Conservation (phyloP, 2,888 invertebrate genomes). For the Papilio demoleus region DNA sequence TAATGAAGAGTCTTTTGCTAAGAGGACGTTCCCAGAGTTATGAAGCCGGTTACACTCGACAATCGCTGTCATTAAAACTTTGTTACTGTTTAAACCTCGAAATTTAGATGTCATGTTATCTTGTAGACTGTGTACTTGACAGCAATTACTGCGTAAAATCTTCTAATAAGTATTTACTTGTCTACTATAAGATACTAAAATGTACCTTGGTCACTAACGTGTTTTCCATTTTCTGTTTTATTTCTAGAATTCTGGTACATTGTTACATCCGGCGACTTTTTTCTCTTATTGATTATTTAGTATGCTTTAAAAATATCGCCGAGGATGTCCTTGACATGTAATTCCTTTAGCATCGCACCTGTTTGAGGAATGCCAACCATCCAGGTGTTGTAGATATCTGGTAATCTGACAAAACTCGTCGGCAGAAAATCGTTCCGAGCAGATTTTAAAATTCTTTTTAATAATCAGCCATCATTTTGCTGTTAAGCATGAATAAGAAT, state of each 20-base stretch:
- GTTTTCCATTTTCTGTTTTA: too few species aligned
- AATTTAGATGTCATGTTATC: conserved; percentile 24
- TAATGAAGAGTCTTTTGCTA: conserved; percentile 75
- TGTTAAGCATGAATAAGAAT: neutral
- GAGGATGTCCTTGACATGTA: too few species aligned
- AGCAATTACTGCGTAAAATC: conserved; percentile 12
- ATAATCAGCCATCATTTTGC: too few species aligned
- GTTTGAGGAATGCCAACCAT: too few species aligned
- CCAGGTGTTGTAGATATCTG: too few species aligned
- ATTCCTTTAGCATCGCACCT: too few species aligned
- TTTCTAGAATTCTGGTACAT: neutral
- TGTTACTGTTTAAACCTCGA: conserved; percentile 17
- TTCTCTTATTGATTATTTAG: neutral
- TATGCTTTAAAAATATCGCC: neutral
- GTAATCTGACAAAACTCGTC: too few species aligned
- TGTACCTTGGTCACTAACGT: neutral
- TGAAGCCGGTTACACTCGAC: conserved; percentile 51
- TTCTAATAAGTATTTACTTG: neutral
- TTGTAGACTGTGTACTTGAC: conserved; percentile 8
- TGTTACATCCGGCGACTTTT: neutral
- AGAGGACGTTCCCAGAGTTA: conserved; percentile 52
- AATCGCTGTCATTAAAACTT: conserved; percentile 38
- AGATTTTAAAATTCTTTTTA: too few species aligned
- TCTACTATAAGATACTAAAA: neutral
- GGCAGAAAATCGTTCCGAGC: too few species aligned